A percentile compares a stretch with the other conserved stretches of the same genome.
phyloP scores from a whole-genome alignment of 2,888 invertebrate genomes.

The Apotomis betuletana region DNA sequence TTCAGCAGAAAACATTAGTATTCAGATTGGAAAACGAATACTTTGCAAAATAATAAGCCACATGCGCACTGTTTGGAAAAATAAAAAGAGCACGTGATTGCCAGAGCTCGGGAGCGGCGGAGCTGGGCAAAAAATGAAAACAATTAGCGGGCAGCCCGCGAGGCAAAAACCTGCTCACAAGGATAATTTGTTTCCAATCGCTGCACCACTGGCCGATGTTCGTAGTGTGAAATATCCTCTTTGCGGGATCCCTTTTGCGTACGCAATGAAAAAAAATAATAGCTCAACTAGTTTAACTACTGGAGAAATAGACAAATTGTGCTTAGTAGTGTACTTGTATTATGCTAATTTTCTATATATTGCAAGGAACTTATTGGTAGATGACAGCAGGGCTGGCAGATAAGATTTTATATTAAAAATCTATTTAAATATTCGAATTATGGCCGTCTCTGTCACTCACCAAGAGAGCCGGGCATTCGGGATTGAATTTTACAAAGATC shows the following conservation, averaged over 20 bases:
- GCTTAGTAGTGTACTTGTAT: too few species aligned
- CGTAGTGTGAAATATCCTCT: background rate
- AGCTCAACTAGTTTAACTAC: too few species aligned
- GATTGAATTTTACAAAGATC: too few species aligned
- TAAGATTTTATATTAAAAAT: too few species aligned
- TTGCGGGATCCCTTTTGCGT: background rate
- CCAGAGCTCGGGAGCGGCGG: constrained; percentile 40
- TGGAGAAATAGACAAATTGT: too few species aligned
- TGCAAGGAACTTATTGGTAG: too few species aligned
- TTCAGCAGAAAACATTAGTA: background rate
- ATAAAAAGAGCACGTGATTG: constrained; percentile 30
- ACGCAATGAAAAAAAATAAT: too few species aligned
- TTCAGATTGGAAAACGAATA: constrained; percentile 20
- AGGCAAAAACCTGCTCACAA: constrained; percentile 59
- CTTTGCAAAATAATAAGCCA: constrained; percentile 35
- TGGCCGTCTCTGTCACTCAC: too few species aligned
- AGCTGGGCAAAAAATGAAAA: constrained; percentile 62
- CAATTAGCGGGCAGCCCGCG: constrained; percentile 62
- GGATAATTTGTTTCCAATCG: constrained; percentile 73
- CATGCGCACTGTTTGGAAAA: constrained; percentile 23
- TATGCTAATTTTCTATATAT: too few species aligned
- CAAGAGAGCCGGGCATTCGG: too few species aligned
- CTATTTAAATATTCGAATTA: too few species aligned
- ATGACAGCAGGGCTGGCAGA: too few species aligned
- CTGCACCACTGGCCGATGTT: constrained; percentile 44